Evolutionary conservation across 2,113 vertebrate genomes (phyloP).

Genomic region (Aix galericulata): DNA sequence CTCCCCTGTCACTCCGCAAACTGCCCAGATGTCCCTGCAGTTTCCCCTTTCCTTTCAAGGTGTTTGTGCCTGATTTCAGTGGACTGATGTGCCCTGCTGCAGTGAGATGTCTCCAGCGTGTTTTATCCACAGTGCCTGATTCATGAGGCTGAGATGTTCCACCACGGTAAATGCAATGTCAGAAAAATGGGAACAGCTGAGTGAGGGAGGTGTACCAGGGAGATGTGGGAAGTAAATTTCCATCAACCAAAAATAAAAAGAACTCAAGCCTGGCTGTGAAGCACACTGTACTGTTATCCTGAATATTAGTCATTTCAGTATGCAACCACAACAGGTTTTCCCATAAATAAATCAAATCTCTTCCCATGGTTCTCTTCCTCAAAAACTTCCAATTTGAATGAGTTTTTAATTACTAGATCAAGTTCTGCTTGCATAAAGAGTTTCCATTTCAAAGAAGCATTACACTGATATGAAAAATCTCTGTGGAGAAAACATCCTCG

Average conservation of each 20-base stretch:
- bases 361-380: conserved; percentile 54
- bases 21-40: neutral
- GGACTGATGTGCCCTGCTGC: neutral
- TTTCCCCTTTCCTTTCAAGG: neutral
- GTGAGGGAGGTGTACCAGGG: neutral
- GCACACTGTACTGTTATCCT: neutral
- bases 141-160: neutral
- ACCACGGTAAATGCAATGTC: accelerated
- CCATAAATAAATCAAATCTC: conserved; percentile 56
- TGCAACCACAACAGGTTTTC: conserved; percentile 55
- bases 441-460: conserved; percentile 60
- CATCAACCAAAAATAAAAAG: conserved; percentile 20
- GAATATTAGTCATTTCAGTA: conserved; percentile 43
- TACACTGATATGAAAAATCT: conserved; percentile 46
- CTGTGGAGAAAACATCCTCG: conserved; percentile 13
- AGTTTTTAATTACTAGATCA: conserved; percentile 63
- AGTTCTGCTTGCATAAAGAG: conserved; percentile 53
- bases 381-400: conserved; percentile 59
- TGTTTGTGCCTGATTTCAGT: neutral
- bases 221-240: neutral
- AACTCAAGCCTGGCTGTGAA: conserved; percentile 26
- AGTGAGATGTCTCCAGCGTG: neutral
- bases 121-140: neutral
- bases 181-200: neutral
- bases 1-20: neutral